A percentile compares a stretch with the other conserved stretches of the same genome.
These are phyloP conservation scores for Enteromius radiatus DNA, from an alignment of 2,797 vertebrate genomes.

Conservation along the genomic window DNA sequence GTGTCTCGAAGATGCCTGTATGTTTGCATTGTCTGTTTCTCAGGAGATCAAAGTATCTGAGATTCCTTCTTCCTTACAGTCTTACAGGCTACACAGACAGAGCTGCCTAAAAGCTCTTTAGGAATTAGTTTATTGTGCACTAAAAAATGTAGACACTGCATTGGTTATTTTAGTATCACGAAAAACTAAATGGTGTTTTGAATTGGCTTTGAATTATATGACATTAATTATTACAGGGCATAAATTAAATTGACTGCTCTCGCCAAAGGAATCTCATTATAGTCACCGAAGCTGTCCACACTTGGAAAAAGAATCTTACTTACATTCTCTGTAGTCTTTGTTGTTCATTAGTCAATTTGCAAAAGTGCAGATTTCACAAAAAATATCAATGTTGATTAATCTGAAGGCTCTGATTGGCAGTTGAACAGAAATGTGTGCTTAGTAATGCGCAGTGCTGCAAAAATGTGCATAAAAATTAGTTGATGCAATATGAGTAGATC, in stretches of 20 bases:
- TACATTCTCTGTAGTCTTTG: neutral
- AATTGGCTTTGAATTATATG: neutral
- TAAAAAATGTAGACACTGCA: neutral
- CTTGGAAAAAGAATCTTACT: neutral
- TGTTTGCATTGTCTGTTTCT: too few species aligned
- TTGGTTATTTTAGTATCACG: neutral
- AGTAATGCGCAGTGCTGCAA: neutral
- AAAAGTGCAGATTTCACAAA: neutral
- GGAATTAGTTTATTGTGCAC: neutral
- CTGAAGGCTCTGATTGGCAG: neutral
- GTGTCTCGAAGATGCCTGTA: too few species aligned
- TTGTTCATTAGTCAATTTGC: neutral
- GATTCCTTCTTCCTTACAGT: neutral
- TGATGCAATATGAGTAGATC: neutral
- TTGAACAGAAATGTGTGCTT: neutral
- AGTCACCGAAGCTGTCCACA: neutral
- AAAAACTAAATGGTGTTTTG: neutral
- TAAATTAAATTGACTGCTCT: neutral
- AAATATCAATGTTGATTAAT: neutral
- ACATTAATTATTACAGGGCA: neutral
- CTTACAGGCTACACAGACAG: neutral
- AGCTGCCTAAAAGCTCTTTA: neutral
- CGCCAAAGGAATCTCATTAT: neutral
- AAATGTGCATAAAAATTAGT: neutral
- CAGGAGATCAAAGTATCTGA: too few species aligned